Conservation (phyloP, 2,888 invertebrate genomes). For the Caenorhabditis sinica region DNA sequence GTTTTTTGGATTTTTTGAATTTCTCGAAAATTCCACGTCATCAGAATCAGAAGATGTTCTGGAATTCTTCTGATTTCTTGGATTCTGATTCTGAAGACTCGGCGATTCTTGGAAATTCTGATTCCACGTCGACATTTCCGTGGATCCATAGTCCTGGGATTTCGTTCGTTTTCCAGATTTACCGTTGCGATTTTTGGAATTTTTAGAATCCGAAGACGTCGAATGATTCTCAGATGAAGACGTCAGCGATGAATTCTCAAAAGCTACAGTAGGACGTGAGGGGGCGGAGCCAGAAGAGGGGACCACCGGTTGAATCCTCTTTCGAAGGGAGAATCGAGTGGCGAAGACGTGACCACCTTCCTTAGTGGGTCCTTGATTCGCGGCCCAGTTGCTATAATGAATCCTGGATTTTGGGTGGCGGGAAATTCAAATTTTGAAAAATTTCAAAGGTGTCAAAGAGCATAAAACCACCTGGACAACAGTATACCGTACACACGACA, state of each 20-base stretch:
- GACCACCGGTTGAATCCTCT: slow-evolving; percentile 39
- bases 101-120: slow-evolving; percentile 5
- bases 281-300: not conserved
- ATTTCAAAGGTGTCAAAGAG: not conserved
- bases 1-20: not conserved
- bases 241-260: slow-evolving; percentile 23
- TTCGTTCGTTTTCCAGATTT: not conserved
- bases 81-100: not conserved
- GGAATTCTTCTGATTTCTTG: too few relatives aligned
- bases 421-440: slow-evolving; percentile 16
- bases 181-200: not conserved
- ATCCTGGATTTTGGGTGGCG: not conserved
- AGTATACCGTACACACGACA: slow-evolving; percentile 10
- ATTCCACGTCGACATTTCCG: slow-evolving; percentile 65
- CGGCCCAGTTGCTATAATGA: slow-evolving; percentile 55
- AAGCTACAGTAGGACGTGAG: not conserved
- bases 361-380: slow-evolving; percentile 60
- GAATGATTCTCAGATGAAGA: not conserved
- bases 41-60: too few relatives aligned
- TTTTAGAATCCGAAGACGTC: not conserved
- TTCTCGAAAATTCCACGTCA: not conserved
- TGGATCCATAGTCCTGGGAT: slow-evolving; percentile 67
- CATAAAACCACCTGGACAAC: slow-evolving; percentile 59
- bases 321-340: slow-evolving; percentile 56
- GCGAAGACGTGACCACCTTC: slow-evolving; percentile 58